Evolutionary conservation across 2,797 vertebrate genomes (phyloP).

Genomic region (Threskiornis aethiopicus): DNA sequence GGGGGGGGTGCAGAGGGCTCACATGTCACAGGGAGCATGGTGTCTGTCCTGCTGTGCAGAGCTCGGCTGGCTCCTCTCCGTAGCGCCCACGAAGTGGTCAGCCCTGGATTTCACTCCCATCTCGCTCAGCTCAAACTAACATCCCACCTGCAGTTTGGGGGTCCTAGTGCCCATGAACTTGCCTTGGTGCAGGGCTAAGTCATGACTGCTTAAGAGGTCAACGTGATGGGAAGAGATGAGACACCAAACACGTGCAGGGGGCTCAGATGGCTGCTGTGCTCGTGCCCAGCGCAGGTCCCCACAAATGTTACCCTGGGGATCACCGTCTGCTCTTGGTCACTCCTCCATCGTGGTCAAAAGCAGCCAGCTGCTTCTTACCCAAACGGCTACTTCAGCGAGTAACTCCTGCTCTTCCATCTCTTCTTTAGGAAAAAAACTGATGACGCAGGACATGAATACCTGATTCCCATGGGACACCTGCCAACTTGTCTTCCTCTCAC

Average conservation of each 20-base stretch:
- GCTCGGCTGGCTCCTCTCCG: background rate
- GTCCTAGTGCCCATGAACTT: background rate
- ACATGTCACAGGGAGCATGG: accelerated
- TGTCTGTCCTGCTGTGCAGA: background rate
- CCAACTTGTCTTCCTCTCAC: background rate
- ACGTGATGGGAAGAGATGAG: background rate
- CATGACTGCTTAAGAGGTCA: background rate
- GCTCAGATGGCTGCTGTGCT: background rate
- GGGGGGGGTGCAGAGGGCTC: no score
- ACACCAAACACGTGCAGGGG: accelerated
- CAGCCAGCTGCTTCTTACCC: background rate
- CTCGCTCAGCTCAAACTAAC: background rate
- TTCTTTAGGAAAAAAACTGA: no score
- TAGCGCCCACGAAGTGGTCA: background rate
- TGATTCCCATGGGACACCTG: background rate
- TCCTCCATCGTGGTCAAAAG: background rate
- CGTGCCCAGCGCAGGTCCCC: accelerated
- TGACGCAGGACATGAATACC: background rate
- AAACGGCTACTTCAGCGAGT: background rate
- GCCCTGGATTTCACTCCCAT: background rate
- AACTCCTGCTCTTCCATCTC: background rate
- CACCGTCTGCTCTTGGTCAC: background rate
- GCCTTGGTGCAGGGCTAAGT: background rate
- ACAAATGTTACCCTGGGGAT: accelerated
- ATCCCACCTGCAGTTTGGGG: accelerated